These are phyloP conservation scores for Cebus imitator DNA, from an alignment of 2,113 vertebrate genomes.

Conservation along the genomic window DNA sequence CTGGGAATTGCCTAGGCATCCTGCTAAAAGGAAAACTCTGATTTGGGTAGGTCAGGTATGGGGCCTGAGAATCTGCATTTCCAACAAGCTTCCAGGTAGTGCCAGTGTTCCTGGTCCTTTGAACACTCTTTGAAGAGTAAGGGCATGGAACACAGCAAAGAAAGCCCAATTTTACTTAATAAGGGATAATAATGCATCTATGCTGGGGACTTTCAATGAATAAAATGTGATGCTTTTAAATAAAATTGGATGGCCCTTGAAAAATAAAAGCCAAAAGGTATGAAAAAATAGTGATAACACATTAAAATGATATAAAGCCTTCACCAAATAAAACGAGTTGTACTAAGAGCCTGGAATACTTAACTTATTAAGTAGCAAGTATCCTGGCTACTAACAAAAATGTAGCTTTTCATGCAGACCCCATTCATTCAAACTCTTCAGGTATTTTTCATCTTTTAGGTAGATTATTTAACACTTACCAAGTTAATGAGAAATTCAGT, in stretches of 20 bases:
- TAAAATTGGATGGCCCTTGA: not conserved
- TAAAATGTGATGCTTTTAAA: not conserved
- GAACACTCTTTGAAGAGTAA: not conserved
- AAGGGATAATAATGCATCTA: not conserved
- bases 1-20: not conserved
- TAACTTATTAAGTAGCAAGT: not conserved
- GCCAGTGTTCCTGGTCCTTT: rapidly evolving
- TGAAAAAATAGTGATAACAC: not conserved
- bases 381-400: not conserved
- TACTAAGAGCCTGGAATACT: not conserved
- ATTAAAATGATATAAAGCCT: not conserved
- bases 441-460: not conserved
- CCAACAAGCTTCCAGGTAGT: not conserved
- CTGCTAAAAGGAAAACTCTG: not conserved
- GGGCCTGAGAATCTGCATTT: not conserved
- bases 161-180: not conserved
- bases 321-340: not conserved
- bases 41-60: not conserved
- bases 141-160: rapidly evolving
- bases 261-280: conserved; percentile 38
- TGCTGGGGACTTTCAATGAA: not conserved
- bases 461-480: not conserved
- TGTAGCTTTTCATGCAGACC: not conserved
- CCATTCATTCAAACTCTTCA: not conserved
- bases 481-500: conserved; percentile 2